Evolutionary conservation across 2,888 invertebrate species (phyloP).

Genomic region (Phalera bucephala): DNA sequence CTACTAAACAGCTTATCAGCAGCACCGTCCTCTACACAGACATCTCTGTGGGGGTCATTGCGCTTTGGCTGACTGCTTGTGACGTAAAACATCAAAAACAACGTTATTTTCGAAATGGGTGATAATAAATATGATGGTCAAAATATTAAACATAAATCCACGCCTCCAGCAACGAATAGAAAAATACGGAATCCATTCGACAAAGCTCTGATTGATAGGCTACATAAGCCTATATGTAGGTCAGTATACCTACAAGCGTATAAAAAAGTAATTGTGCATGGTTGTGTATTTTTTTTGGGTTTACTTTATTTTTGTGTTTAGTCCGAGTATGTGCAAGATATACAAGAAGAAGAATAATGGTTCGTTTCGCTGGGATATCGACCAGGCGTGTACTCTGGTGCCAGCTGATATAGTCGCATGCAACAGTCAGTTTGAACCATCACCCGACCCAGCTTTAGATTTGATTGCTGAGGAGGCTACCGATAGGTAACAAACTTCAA

Average conservation of each 20-base stretch:
- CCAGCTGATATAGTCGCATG: slow-evolving; percentile 88
- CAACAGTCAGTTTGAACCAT: slow-evolving; percentile 83
- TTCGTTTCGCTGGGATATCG: slow-evolving; percentile 85
- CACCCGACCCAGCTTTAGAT: slow-evolving; percentile 85
- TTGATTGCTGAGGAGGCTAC: slow-evolving; percentile 86
- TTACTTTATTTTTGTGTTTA: slow-evolving; percentile 24
- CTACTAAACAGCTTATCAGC: too few relatives aligned
- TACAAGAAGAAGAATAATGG: slow-evolving; percentile 67
- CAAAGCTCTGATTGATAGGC: slow-evolving; percentile 83
- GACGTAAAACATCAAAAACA: slow-evolving; percentile 24
- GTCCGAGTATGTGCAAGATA: slow-evolving; percentile 79
- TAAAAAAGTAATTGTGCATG: not conserved
- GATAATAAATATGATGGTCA: slow-evolving; percentile 58
- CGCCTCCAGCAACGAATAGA: slow-evolving; percentile 64
- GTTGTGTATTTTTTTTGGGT: not conserved
- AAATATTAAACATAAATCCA: slow-evolving; percentile 56
- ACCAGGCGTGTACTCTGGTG: slow-evolving; percentile 86
- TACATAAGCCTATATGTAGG: slow-evolving; percentile 88
- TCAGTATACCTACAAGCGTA: slow-evolving; percentile 37
- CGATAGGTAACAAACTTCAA: too few relatives aligned
- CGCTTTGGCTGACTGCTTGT: slow-evolving; percentile 18
- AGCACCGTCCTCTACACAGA: too few relatives aligned
- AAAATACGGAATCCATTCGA: slow-evolving; percentile 88
- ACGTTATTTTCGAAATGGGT: slow-evolving; percentile 74
- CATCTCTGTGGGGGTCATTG: too few relatives aligned